phyloP scores from a whole-genome alignment of 2,888 invertebrate species.

The Lasioglossum figueresi region DNA sequence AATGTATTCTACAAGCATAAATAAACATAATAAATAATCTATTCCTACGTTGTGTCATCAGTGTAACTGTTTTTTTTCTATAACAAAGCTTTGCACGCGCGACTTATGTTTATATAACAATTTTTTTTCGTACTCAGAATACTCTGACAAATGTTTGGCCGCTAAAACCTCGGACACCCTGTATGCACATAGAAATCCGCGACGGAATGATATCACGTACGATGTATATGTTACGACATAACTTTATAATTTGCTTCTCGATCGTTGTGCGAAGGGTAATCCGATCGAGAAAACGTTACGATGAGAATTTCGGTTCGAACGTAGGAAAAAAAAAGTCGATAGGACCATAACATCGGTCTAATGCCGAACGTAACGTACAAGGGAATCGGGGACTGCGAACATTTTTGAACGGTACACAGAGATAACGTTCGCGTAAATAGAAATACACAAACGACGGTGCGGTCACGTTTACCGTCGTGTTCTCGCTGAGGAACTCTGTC shows the following conservation, averaged over 20 bases:
- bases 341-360: constrained; percentile 45
- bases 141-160: constrained; percentile 3
- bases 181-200: constrained; percentile 14
- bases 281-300: neutral
- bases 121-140: constrained; percentile 1
- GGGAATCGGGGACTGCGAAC: constrained; percentile 37
- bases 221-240: constrained; percentile 16
- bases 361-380: constrained; percentile 46
- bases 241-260: constrained; percentile 26
- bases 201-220: constrained; percentile 25
- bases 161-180: constrained; percentile 3
- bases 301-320: constrained; percentile 24
- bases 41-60: neutral
- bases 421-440: constrained; percentile 42
- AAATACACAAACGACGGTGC: constrained; percentile 38
- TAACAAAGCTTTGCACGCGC: neutral
- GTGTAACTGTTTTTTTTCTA: neutral
- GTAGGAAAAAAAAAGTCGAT: constrained; percentile 29
- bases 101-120: neutral
- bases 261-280: constrained; percentile 6
- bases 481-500: constrained; percentile 19
- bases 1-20: neutral
- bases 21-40: neutral
- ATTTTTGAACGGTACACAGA: constrained; percentile 34
- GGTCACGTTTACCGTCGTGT: constrained; percentile 32